Evolutionary conservation across 2,797 vertebrate genomes (phyloP).

Genomic region (Champsocephalus esox): DNA sequence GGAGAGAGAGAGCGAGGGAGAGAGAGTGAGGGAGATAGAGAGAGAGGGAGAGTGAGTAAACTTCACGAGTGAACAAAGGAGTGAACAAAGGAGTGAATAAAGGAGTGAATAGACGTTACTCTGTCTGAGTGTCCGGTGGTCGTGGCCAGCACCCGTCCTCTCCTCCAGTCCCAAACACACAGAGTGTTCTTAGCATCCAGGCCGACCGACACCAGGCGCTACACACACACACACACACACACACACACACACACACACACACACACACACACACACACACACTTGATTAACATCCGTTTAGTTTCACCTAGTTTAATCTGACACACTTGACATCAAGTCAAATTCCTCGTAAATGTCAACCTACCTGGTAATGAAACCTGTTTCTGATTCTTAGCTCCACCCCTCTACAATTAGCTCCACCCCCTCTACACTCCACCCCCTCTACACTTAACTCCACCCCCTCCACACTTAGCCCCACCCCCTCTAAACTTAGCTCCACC

Average conservation of each 20-base stretch:
- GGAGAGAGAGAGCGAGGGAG: too few species aligned
- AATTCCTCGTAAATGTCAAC: too few species aligned
- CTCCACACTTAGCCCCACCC: too few species aligned
- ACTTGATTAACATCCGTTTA: too few species aligned
- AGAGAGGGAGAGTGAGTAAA: too few species aligned
- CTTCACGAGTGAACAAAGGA: too few species aligned
- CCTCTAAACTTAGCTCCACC: too few species aligned
- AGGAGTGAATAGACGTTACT: slow-evolving; percentile 77
- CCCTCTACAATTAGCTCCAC: background rate
- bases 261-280: background rate
- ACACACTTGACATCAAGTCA: too few species aligned
- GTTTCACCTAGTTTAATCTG: background rate
- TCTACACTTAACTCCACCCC: too few species aligned
- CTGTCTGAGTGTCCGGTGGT: slow-evolving; percentile 96
- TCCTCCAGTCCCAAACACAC: slow-evolving; percentile 97
- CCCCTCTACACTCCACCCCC: background rate
- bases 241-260: background rate
- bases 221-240: background rate
- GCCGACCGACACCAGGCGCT: slow-evolving; percentile 94
- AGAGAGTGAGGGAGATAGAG: too few species aligned
- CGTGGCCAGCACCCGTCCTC: slow-evolving; percentile 91
- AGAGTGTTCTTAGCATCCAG: slow-evolving; percentile 97
- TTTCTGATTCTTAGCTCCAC: too few species aligned
- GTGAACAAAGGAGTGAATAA: background rate
- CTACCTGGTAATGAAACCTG: too few species aligned